Conservation (phyloP, 2,888 invertebrate genomes). For the Macrostomum cliftonense region DNA sequence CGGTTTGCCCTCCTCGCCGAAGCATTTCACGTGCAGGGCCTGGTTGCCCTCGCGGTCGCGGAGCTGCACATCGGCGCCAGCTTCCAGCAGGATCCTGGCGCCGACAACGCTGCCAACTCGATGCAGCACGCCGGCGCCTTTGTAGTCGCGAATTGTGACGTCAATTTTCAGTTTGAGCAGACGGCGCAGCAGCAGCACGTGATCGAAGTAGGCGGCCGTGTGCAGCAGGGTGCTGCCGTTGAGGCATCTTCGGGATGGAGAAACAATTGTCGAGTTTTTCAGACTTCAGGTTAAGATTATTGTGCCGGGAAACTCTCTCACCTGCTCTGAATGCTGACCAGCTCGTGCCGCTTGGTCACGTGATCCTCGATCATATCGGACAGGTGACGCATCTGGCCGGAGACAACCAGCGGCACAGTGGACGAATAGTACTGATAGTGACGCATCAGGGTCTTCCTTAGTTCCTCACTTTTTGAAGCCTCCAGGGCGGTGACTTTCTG, state of each 20-base stretch:
- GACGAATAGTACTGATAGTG: constrained; percentile 24
- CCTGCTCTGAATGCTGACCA: constrained; percentile 27
- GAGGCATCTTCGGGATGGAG: constrained; percentile 19
- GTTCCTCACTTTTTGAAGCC: constrained; percentile 28
- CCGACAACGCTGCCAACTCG: constrained; percentile 10
- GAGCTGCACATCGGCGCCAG: constrained; percentile 24
- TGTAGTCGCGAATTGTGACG: constrained; percentile 30
- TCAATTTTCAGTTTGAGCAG: constrained; percentile 25
- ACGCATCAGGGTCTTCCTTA: constrained; percentile 16
- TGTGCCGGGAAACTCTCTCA: too few species aligned
- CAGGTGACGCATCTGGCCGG: constrained; percentile 23
- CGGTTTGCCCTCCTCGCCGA: constrained; percentile 24
- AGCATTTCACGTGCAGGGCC: constrained; percentile 34
- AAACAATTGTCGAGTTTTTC: background rate
- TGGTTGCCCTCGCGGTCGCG: constrained; percentile 32
- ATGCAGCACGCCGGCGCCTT: constrained; percentile 32
- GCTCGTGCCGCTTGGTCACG: constrained; percentile 15
- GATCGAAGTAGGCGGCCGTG: constrained; percentile 32
- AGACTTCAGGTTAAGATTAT: background rate
- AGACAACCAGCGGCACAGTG: constrained; percentile 27
- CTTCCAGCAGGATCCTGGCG: constrained; percentile 20
- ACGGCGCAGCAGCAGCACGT: constrained; percentile 19
- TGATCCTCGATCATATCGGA: constrained; percentile 23
- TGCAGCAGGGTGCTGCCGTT: constrained; percentile 36
- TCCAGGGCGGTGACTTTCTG: constrained; percentile 25